A percentile compares a stretch with the other conserved stretches of the same genome.
phyloP scores from a whole-genome alignment of 2,797 vertebrate genomes.

The Tenualosa thibaudeaui region DNA sequence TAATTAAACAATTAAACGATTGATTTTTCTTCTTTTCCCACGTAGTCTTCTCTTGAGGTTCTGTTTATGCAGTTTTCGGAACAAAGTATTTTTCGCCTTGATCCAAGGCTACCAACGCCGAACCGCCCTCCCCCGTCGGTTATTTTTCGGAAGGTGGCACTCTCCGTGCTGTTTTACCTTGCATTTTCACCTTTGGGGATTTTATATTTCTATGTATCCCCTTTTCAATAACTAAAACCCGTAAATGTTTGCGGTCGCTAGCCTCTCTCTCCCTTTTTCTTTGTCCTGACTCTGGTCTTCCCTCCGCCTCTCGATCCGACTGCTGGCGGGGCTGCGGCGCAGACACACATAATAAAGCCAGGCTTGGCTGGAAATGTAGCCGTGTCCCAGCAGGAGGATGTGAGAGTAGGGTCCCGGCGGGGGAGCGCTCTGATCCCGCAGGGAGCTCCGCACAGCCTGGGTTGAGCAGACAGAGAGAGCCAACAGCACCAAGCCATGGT shows the following conservation, averaged over 20 bases:
- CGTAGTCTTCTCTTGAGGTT: conserved; percentile 46
- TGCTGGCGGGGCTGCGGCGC: conserved; percentile 98
- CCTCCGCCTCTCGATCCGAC: conserved; percentile 97
- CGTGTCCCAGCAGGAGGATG: conserved; percentile 99
- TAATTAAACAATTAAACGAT: conserved; percentile 45
- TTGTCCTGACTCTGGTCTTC: conserved; percentile 97
- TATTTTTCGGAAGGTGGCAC: conserved; percentile 76
- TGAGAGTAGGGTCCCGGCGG: conserved; percentile 99
- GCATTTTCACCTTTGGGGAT: conserved; percentile 72
- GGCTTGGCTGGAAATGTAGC: conserved; percentile 99
- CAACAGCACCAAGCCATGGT: conserved; percentile 97
- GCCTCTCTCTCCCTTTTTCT: conserved; percentile 96
- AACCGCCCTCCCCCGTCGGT: conserved; percentile 81
- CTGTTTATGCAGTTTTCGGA: conserved; percentile 61
- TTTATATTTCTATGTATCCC: conserved; percentile 62
- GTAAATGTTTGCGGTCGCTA: conserved; percentile 78
- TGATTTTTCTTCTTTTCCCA: conserved; percentile 40
- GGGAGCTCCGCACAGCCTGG: conserved; percentile 99
- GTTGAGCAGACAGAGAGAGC: conserved; percentile 86
- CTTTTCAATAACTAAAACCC: conserved; percentile 52
- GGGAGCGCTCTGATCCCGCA: conserved; percentile 99
- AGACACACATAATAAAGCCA: conserved; percentile 99
- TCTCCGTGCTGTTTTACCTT: conserved; percentile 68
- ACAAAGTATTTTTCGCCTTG: conserved; percentile 51
- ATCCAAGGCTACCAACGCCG: conserved; percentile 48